Evolutionary conservation across 2,888 invertebrate species (phyloP), one percentile per base, ranked within the genome.

Genomic region (Halocaridina rubra): DNA sequence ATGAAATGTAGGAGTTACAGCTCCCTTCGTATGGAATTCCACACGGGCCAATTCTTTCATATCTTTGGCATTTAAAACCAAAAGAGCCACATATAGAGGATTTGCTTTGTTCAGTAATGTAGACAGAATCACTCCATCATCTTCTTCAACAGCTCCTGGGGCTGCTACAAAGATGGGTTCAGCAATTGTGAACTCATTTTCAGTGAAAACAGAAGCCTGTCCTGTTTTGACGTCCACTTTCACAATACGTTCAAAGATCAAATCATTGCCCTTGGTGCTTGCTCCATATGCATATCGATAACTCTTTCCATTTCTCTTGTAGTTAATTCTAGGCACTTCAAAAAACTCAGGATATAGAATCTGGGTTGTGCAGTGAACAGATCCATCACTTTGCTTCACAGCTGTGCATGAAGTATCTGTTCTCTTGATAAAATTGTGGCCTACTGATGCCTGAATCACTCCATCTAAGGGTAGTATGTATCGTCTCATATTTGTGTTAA

Each of bases 131-230:
- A 91, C 89, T 4, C 92, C 92, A 86, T 92, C 92, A 88, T 92
- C 92, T 89, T 92, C 92, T 7, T 89, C 90, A 0, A 78, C 87
- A 0, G 90, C 90, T 1, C 89, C 90, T 2, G 92, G 92, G 53
- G 90, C 89, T 0, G 91, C 89, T 0, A 92, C 91, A 88, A 92
- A 92, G 32, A 92, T 90, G 0, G 92, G 91, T 88, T 92, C 92
- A 3, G 81, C 81, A 3, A 74, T 24, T 2, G 32, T 30, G 32
- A 33, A 81, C n/a, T 59, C n/a, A n/a, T 33, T 13, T 32, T 53
- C 76, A 1, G 13, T 22, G 74, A 72, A 80, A 22, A 13, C 24
- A 19, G 16, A 22, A 22, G 10, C 32, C 72, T 71, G 16, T 13
- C 85, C 77, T 3, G 64, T 71, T 19, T 22, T 33, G 3, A 85